Evolutionary conservation across 2,888 invertebrate genomes (phyloP), one percentile per base, ranked within the genome.

Genomic region (Ennomos erosarius): DNA sequence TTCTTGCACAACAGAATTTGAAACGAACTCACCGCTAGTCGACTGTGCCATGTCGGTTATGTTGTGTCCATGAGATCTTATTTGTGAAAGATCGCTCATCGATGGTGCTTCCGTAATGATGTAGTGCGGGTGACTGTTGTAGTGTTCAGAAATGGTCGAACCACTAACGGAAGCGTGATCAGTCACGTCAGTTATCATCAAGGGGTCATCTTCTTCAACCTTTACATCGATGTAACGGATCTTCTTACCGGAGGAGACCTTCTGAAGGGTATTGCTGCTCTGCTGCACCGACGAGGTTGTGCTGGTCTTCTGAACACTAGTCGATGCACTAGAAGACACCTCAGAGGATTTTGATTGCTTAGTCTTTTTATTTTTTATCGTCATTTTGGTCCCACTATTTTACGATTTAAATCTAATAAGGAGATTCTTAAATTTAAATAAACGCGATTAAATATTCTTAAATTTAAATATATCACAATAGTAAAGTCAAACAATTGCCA

Each of bases 351-450:
- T 88, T 56, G 89, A 81, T 78, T 89, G 85, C 69, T 92, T 92
- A 91, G 88, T 91, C 89, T 92, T 92, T 92, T 92, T 92, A 83
- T 91, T 92, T 88, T 92, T 92, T 80, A 92, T 91, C 73, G 92
- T 92, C 92, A 92, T 92, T 88, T 90, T 92, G 80, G 75, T 82
- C 75, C 72, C 88, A 86, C 85, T 79, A 73, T 74, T 75, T 70
- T 70, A 73, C 64, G 53, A 67, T 63, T 68, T 68, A 71, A 69
- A 71, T 77, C 59, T 74, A 71, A 75, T 42, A 69, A 67, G 59
- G 85, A 88, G 87, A 88, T 90, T 88, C 87, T 79, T 84, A 50
- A n/a, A 48, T 45, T 57, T 63, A 84, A 73, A 77, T 76, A 67
- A 76, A 50, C 73, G 74, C 71, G 82, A 79, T 85, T 87, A 87